Percentiles rank a stretch among this genome's conserved stretches.
Evolutionary conservation across 2,888 invertebrate genomes (phyloP).

Genomic region (Parasteatoda lunata): DNA sequence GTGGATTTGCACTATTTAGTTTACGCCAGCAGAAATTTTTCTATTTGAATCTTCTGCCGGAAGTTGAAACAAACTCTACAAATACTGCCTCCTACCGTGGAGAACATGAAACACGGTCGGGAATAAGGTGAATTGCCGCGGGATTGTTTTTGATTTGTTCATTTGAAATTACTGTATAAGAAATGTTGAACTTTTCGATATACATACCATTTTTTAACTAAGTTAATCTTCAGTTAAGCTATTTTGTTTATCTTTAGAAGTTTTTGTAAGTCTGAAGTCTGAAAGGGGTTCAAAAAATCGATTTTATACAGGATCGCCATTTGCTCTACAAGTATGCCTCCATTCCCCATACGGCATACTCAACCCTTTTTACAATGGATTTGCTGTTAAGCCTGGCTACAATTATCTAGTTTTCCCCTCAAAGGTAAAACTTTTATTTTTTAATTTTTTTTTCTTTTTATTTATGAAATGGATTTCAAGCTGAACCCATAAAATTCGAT

Average conservation of each 20-base stretch:
- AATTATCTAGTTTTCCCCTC: slow-evolving; percentile 55
- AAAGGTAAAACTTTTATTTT: slow-evolving; percentile 19
- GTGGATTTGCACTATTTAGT: too few relatives aligned
- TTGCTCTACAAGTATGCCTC: slow-evolving; percentile 40
- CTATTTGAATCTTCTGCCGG: too few relatives aligned
- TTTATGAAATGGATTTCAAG: too few relatives aligned
- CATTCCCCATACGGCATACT: slow-evolving; percentile 39
- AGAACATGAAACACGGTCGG: too few relatives aligned
- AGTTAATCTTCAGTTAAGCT: neutral
- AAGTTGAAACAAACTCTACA: too few relatives aligned
- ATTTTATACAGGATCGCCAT: slow-evolving; percentile 49
- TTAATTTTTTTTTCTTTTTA: too few relatives aligned
- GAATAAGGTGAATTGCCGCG: too few relatives aligned
- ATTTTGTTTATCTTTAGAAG: neutral
- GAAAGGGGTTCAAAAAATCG: slow-evolving; percentile 20
- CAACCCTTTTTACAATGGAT: slow-evolving; percentile 55
- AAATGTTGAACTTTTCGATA: neutral
- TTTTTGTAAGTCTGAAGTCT: slow-evolving; percentile 13
- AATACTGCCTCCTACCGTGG: too few relatives aligned
- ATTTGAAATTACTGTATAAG: neutral
- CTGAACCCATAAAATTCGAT: too few relatives aligned
- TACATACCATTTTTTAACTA: neutral
- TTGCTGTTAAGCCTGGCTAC: slow-evolving; percentile 51
- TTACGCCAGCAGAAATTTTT: too few relatives aligned
- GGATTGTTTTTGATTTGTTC: too few relatives aligned